Conservation (phyloP, 2,888 invertebrate species). For the Coleophora flavipennella region DNA sequence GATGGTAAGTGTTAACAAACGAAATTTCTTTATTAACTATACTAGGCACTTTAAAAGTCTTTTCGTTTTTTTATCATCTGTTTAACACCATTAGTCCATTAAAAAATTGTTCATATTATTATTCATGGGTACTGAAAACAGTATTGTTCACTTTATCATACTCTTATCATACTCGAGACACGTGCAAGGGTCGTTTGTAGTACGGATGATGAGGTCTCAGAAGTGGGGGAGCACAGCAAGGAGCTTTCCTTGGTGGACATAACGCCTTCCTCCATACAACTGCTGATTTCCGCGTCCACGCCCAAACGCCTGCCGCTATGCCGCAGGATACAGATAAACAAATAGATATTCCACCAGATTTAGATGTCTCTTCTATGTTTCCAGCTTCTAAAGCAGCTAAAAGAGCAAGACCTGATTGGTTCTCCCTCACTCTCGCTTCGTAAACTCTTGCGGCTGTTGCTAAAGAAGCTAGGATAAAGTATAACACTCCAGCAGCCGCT, state of each 20-base stretch:
- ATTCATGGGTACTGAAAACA: too few species aligned
- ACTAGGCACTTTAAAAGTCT: slow-evolving; percentile 25
- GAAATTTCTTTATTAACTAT: too few species aligned
- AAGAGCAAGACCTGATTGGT: slow-evolving; percentile 52
- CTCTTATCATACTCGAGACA: slow-evolving; percentile 50
- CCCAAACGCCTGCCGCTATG: slow-evolving; percentile 76
- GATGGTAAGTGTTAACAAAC: not conserved
- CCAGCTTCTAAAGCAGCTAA: slow-evolving; percentile 64
- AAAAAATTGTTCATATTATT: too few species aligned
- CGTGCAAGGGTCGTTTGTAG: slow-evolving; percentile 57
- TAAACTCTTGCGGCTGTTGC: slow-evolving; percentile 81
- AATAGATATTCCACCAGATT: slow-evolving; percentile 48
- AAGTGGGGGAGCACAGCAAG: slow-evolving; percentile 48
- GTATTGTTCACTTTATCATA: not conserved
- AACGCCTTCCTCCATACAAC: slow-evolving; percentile 71
- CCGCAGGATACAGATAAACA: slow-evolving; percentile 74
- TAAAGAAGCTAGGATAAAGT: slow-evolving; percentile 80
- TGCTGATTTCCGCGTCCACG: slow-evolving; percentile 75
- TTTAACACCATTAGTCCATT: slow-evolving; percentile 12
- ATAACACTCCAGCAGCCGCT: slow-evolving; percentile 84
- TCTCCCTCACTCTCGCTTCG: slow-evolving; percentile 67
- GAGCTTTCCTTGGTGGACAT: slow-evolving; percentile 58
- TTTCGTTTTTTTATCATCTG: too few species aligned
- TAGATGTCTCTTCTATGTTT: slow-evolving; percentile 27
- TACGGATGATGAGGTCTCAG: slow-evolving; percentile 47